Base-by-base conservation (phyloP, 2,113 vertebrate genomes). In the Syngnathus floridae region DNA sequence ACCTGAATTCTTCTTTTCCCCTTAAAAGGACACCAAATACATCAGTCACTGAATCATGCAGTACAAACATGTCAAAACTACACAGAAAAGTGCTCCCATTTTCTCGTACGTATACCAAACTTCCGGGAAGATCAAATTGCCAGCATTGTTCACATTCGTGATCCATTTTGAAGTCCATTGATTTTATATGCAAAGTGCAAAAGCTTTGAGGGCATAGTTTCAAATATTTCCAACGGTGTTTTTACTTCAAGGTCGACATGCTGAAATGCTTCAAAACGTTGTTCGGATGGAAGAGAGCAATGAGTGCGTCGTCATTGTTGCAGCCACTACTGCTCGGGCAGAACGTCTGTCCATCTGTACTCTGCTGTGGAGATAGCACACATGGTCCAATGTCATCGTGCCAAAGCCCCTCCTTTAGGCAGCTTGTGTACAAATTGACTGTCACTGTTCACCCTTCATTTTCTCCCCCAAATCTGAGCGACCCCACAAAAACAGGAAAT, bases 321-420 rank as follows among this genome's bases (percentile, higher is more conserved):
- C 13, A 36, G 16, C 35, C 17, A 45, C 57, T 45, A 75, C 83
- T 87, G 83, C 52, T 82, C 40, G 17, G 78, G 82, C 83, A 78
- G 78, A 85, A 81, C 80, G 77, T 78, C 72, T 59, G 26, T 62
- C 86, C 82, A 79, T 69, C 77, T 76, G 80, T 76, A 69, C 73
- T 77, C 75, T 57, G 72, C 66, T 69, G 72, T 64, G 52, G 71
- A 40, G 71, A 84, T 81, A 2, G 51, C 79, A 72, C 80, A 79
- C 77, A 84, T 79, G 82, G 69, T 58, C 82, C 58, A 69, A 59
- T 76, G 62, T 82, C 76, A 77, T 71, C 41, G 70, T 82, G 84
- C 82, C 84, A 86, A 79, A 67, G 77, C 74, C 82, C 78, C 78
- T 65, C 37, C 7, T 41, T 8, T 8, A 41, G 11, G 10, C 7